Evolutionary conservation across 2,113 vertebrate genomes (phyloP), one percentile per base, ranked within the genome.

Genomic region (Nothocercus julius): DNA sequence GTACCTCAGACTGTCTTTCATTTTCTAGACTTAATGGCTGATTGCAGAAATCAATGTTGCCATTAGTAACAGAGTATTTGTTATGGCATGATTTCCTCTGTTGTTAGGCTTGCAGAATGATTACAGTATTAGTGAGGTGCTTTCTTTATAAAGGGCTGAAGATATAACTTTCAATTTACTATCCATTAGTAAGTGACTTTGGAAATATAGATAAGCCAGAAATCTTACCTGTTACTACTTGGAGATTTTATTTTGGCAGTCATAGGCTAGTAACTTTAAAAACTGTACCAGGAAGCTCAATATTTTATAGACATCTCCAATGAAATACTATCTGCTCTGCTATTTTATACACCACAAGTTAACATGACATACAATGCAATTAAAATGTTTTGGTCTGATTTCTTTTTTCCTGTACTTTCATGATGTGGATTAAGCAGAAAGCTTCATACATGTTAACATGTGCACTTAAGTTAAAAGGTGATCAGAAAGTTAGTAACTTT

Each of bases 31-130:
- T 98, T 98, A 98, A 98, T 98, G 98, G 98, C 97, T 98, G 98
- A 98, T 98, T 98, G 98, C 98, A 98, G 98, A 98, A 98, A 98
- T 98, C 98, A 98, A 98, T 98, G 98, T 98, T 98, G 98, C 98
- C 97, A 98, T 98, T 98, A 98, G 98, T 98, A 98, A 98, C 98
- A 97, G 97, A 97, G 98, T 97, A 98, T 98, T 98, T 98, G 98
- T 98, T 98, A 98, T 97, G 97, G 98, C 97, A 97, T 97, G 98
- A 98, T 98, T 98, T 98, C 98, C 98, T 98, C 98, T 97, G 97
- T 97, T 97, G 97, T 98, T 98, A 98, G 98, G 97, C 96, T 96
- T 97, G 97, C 96, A 96, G 97, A 98, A 97, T 97, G 98, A 98
- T 98, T 97, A 97, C 97, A 97, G 97, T 97, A 97, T 98, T 98